phyloP scores from a whole-genome alignment of 1,140 invertebrate species.

The Cyrtorhinus lividipennis region DNA sequence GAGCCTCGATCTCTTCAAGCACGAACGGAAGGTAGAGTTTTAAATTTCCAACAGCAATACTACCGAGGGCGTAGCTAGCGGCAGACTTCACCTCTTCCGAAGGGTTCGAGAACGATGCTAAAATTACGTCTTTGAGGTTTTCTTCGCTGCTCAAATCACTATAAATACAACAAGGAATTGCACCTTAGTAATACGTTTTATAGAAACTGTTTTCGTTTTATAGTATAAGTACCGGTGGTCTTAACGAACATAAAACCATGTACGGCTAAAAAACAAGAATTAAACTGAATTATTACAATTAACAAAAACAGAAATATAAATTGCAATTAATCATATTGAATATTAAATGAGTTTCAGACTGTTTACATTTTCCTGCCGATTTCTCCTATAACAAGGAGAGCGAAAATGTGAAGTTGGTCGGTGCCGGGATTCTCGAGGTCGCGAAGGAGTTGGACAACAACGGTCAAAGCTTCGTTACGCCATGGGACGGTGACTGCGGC shows the following conservation, averaged over 20 bases:
- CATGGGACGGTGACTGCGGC: conserved; percentile 75
- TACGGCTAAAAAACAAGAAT: no score
- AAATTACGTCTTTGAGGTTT: conserved; percentile 55
- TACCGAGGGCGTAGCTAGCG: conserved; percentile 90
- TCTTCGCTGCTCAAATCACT: conserved; percentile 71
- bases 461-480: conserved; percentile 52
- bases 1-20: conserved; percentile 79
- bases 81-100: conserved; percentile 88
- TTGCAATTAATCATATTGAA: no score
- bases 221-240: not conserved
- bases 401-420: conserved; percentile 81
- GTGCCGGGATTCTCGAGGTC: conserved; percentile 58
- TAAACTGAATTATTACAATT: no score
- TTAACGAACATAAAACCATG: not conserved
- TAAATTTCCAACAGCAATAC: conserved; percentile 88
- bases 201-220: not conserved
- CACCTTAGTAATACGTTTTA: conserved; percentile 6
- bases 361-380: conserved; percentile 84
- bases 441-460: conserved; percentile 71
- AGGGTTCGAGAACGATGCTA: conserved; percentile 57
- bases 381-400: conserved; percentile 86
- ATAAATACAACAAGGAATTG: no score
- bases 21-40: conserved; percentile 88
- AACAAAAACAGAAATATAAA: no score
- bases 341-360: no score